Conservation (phyloP, 2,113 vertebrate genomes). For the Sapayoa aenigma region DNA sequence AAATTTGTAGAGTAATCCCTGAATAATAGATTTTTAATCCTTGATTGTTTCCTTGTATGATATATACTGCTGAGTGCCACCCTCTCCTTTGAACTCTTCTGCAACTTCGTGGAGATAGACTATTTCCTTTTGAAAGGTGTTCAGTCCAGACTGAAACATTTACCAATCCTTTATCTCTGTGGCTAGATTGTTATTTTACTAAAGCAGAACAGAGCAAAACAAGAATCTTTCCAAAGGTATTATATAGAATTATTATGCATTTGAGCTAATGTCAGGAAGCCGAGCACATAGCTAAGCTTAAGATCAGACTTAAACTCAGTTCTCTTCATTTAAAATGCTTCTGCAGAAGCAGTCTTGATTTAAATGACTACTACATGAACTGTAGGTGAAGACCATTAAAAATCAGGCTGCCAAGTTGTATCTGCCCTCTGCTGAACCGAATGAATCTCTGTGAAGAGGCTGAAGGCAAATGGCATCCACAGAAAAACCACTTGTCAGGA, state of each 20-base stretch:
- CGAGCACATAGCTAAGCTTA: neutral
- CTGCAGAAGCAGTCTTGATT: neutral
- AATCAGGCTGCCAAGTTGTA: neutral
- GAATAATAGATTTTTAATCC: slow-evolving; percentile 42
- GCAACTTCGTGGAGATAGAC: neutral
- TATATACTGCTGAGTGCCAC: neutral
- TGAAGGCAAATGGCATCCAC: neutral
- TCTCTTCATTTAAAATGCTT: neutral
- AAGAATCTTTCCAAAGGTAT: neutral
- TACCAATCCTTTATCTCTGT: neutral
- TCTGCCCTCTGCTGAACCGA: neutral
- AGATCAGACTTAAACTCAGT: neutral
- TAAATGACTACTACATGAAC: neutral
- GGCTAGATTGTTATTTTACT: neutral
- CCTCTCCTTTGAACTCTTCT: neutral
- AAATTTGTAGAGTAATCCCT: neutral
- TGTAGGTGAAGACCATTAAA: neutral
- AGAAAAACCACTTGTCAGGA: neutral
- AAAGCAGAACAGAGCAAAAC: neutral
- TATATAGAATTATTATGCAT: neutral
- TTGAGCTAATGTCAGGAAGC: neutral
- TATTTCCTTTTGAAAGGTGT: neutral
- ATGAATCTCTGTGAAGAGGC: neutral
- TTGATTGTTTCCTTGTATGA: slow-evolving; percentile 29
- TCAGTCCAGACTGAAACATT: neutral